phyloP scores from a whole-genome alignment of 1,140 invertebrate species.

The Drosophila ohnishii region DNA sequence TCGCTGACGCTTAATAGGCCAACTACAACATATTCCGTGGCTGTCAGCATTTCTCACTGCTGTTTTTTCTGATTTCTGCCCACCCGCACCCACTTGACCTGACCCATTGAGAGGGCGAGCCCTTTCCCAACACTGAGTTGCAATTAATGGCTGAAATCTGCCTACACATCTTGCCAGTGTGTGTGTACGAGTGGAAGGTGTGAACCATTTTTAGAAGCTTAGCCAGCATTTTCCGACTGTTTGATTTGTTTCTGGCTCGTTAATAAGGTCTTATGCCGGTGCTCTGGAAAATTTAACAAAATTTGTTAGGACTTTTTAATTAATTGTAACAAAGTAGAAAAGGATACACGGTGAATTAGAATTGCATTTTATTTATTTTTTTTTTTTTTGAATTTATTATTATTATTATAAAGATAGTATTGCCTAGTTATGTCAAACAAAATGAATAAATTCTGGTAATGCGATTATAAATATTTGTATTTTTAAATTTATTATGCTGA shows the following conservation, averaged over 20 bases:
- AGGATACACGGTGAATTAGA: neutral
- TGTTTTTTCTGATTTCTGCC: constrained; percentile 31
- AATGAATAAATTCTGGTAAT: neutral
- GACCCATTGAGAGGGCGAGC: constrained; percentile 60
- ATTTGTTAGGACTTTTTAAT: neutral
- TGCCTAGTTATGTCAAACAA: too few species aligned
- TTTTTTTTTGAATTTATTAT: too few species aligned
- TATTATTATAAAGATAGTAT: too few species aligned
- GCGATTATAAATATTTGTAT: neutral
- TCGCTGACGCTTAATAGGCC: constrained; percentile 70
- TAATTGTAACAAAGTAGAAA: neutral
- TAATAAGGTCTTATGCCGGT: constrained; percentile 7
- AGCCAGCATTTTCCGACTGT: constrained; percentile 23
- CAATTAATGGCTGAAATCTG: constrained; percentile 45
- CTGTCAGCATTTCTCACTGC: constrained; percentile 65
- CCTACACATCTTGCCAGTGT: constrained; percentile 24
- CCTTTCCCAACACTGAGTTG: constrained; percentile 28
- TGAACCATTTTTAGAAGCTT: constrained; percentile 36
- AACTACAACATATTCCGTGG: constrained; percentile 51
- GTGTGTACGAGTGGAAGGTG: constrained; percentile 33
- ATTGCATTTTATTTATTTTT: too few species aligned
- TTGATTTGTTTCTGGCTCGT: constrained; percentile 15
- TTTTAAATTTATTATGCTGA: neutral
- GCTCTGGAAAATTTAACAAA: neutral
- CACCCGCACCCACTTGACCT: constrained; percentile 56